Percentiles rank a stretch among this genome's conserved stretches.
phyloP scores from a whole-genome alignment of 2,113 vertebrate species.

The Antechinus flavipes region DNA sequence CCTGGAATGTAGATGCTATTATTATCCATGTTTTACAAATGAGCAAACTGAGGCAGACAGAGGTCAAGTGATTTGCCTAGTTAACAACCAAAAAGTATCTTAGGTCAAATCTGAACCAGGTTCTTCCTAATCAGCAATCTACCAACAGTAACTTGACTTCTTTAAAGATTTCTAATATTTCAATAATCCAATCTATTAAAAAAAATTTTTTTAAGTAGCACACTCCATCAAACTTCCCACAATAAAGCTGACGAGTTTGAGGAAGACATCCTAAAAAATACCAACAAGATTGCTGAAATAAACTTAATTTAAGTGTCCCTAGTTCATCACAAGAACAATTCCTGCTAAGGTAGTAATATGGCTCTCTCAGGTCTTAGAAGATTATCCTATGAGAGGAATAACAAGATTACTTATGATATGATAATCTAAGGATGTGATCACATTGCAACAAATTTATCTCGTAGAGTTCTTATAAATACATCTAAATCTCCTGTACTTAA shows the following conservation, averaged over 20 bases:
- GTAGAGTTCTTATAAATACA: background rate
- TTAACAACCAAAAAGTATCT: background rate
- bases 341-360: background rate
- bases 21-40: background rate
- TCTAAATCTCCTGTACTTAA: background rate
- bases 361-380: background rate
- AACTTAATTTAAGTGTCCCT: background rate
- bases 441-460: background rate
- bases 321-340: background rate
- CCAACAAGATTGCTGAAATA: background rate
- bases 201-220: background rate
- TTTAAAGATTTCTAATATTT: background rate
- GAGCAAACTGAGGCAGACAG: background rate
- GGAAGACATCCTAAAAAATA: background rate
- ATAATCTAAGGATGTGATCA: background rate
- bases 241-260: background rate
- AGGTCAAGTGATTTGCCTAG: background rate
- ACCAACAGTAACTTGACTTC: background rate
- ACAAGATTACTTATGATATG: background rate
- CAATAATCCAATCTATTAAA: background rate
- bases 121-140: background rate
- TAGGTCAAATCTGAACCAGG: background rate
- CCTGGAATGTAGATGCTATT: background rate
- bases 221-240: background rate
- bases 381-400: conserved; percentile 11